A percentile compares a stretch with the other conserved stretches of the same genome.
phyloP scores from a whole-genome alignment of 2,113 vertebrate genomes.

The Acrocephalus arundinaceus region DNA sequence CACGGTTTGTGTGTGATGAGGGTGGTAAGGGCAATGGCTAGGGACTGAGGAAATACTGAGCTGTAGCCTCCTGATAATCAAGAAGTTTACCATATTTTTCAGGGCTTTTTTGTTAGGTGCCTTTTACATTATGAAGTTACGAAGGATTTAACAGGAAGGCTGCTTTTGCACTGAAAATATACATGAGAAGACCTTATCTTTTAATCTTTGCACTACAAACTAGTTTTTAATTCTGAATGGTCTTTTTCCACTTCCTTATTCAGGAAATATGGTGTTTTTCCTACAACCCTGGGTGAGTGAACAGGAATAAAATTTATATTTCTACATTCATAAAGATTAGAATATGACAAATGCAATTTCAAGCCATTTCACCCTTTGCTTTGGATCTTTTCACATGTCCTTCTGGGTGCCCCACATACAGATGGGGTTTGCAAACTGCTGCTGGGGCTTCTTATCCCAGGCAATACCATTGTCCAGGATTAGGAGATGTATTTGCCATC shows the following conservation, averaged over 20 bases:
- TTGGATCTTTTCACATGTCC: neutral
- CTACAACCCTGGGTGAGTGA: neutral
- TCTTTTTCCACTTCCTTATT: neutral
- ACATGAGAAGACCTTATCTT: neutral
- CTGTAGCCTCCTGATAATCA: neutral
- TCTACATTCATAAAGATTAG: neutral
- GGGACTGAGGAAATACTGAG: neutral
- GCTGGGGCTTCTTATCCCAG: neutral
- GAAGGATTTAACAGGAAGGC: neutral
- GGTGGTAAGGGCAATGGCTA: neutral
- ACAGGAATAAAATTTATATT: neutral
- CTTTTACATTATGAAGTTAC: neutral
- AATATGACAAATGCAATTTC: neutral
- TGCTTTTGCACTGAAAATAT: neutral
- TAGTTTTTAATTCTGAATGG: neutral
- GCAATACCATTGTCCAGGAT: neutral
- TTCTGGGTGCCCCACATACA: neutral
- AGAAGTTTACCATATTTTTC: neutral
- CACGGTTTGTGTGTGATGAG: fast-evolving
- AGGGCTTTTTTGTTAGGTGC: neutral
- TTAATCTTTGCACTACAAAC: neutral
- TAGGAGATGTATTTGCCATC: neutral
- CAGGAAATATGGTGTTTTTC: neutral
- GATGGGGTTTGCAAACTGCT: neutral
- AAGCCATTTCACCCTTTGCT: neutral